Evolutionary conservation across 2,797 vertebrate genomes (phyloP).

Genomic region (Gouania willdenowi): DNA sequence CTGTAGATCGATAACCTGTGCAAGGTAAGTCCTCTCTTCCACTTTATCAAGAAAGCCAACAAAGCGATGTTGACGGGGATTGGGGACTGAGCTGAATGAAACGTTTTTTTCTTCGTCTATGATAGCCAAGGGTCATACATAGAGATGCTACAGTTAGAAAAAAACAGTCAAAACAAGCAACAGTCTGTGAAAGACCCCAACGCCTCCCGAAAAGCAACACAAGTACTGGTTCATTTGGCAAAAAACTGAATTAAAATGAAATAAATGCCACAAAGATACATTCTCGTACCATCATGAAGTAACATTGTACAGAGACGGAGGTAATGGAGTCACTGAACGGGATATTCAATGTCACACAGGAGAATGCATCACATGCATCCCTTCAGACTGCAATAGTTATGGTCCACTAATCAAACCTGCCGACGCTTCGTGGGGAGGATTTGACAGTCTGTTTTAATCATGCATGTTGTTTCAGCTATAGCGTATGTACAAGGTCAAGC

Average conservation of each 20-base stretch:
- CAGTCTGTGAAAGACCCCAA: slow-evolving; percentile 17
- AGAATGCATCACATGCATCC: slow-evolving; percentile 69
- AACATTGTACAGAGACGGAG: slow-evolving; percentile 59
- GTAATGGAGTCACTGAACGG: slow-evolving; percentile 58
- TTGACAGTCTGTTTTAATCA: slow-evolving; percentile 56
- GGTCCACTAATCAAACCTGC: slow-evolving; percentile 65
- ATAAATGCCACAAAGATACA: slow-evolving; percentile 64
- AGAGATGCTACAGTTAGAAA: slow-evolving; percentile 49
- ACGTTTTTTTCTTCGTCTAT: too few relatives aligned
- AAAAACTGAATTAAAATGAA: slow-evolving; percentile 52
- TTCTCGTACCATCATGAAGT: slow-evolving; percentile 69
- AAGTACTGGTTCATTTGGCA: slow-evolving; percentile 47
- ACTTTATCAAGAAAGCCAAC: slow-evolving; percentile 13
- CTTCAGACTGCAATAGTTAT: slow-evolving; percentile 53
- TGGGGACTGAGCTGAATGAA: too few relatives aligned
- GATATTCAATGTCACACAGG: slow-evolving; percentile 43
- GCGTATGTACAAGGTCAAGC: slow-evolving; percentile 74
- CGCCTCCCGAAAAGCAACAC: slow-evolving; percentile 10
- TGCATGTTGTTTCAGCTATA: slow-evolving; percentile 72
- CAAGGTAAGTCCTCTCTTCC: slow-evolving; percentile 10
- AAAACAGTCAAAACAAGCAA: slow-evolving; percentile 20
- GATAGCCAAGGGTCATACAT: background rate
- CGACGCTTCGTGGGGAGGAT: slow-evolving; percentile 59
- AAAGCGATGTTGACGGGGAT: slow-evolving; percentile 3
- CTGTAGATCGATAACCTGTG: slow-evolving; percentile 28